phyloP scores from a whole-genome alignment of 1,140 invertebrate species.

The Ruditapes philippinarum region DNA sequence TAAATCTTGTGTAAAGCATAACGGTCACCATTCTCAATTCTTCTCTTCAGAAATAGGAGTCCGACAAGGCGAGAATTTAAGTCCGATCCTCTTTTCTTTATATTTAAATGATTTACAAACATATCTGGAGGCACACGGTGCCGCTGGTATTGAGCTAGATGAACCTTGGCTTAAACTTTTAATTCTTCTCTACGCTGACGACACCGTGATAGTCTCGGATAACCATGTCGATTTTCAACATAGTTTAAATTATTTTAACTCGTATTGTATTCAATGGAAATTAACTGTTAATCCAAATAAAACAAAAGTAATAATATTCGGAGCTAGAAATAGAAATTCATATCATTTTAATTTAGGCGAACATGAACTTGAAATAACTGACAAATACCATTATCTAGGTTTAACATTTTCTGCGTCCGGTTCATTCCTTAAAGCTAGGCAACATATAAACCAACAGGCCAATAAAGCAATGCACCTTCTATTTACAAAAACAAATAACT shows the following conservation, averaged over 20 bases:
- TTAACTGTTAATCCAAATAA: background rate
- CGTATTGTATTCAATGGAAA: background rate
- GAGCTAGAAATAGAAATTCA: background rate
- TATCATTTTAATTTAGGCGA: constrained; percentile 5
- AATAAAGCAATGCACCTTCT: constrained; percentile 6
- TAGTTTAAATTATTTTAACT: background rate
- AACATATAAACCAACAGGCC: constrained; percentile 16
- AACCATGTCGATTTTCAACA: background rate
- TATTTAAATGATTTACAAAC: background rate
- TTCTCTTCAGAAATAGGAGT: constrained; percentile 35
- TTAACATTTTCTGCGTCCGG: constrained; percentile 23
- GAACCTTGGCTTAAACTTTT: background rate
- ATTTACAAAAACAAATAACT: background rate
- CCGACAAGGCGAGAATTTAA: constrained; percentile 44
- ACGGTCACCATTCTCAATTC: constrained; percentile 22
- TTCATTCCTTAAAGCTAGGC: constrained; percentile 19
- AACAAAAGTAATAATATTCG: constrained; percentile 9
- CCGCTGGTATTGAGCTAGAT: background rate
- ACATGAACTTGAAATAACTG: background rate
- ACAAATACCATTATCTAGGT: constrained; percentile 26
- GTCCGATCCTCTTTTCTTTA: background rate
- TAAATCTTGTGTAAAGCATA: constrained; percentile 42
- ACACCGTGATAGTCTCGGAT: background rate
- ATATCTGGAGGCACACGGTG: background rate
- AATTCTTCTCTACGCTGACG: background rate